Conservation (phyloP, 2,113 vertebrate genomes). For the Meleagris gallopavo region DNA sequence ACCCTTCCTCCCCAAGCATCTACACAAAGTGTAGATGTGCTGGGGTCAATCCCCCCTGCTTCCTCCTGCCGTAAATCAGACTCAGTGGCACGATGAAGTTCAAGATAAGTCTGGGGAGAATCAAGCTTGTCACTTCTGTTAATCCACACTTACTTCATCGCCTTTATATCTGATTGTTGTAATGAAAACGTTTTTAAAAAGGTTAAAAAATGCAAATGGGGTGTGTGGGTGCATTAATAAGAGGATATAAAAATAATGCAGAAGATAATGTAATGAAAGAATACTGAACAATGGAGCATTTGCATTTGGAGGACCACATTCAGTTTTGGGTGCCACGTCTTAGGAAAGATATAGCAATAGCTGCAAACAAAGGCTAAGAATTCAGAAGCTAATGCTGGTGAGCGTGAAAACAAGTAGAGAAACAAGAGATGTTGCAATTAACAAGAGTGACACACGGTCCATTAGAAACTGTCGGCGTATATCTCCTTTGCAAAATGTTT, state of each 20-base stretch:
- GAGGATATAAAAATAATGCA: slow-evolving; percentile 76
- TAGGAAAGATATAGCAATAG: not conserved
- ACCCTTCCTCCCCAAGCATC: not conserved
- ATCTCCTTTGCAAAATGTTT: not conserved
- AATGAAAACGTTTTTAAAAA: slow-evolving; percentile 54
- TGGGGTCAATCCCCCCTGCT: not conserved
- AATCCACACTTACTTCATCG: slow-evolving; percentile 45
- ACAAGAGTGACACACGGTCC: not conserved
- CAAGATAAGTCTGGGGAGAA: slow-evolving; percentile 10
- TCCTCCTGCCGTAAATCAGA: slow-evolving; percentile 25
- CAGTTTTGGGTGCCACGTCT: slow-evolving; percentile 15
- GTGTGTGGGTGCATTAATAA: slow-evolving; percentile 76
- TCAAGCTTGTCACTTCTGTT: slow-evolving; percentile 43
- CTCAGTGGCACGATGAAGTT: not conserved
- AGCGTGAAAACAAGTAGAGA: not conserved
- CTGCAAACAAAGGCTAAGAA: slow-evolving; percentile 16
- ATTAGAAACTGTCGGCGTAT: not conserved
- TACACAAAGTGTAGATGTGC: not conserved
- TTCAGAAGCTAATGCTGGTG: not conserved
- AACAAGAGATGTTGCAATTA: not conserved
- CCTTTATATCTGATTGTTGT: slow-evolving; percentile 52
- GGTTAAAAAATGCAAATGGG: slow-evolving; percentile 76
- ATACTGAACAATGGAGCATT: slow-evolving; percentile 68
- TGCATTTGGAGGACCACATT: slow-evolving; percentile 33
- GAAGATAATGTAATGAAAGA: slow-evolving; percentile 66